These are phyloP conservation scores for Amphipoea oculea DNA, from an alignment of 2,888 invertebrate species.

Conservation along the genomic window DNA sequence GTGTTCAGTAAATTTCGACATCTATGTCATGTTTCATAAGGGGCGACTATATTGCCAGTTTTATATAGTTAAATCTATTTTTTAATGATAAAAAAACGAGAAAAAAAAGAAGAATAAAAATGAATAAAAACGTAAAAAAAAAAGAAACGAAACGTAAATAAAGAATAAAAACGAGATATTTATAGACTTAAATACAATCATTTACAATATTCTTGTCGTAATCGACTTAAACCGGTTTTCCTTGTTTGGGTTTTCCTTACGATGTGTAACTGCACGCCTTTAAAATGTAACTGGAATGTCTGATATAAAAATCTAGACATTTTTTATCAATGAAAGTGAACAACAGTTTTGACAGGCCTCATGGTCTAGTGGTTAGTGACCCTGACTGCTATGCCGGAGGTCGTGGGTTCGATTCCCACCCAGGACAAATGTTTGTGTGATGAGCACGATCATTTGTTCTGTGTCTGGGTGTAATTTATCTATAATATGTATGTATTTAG, in stretches of 20 bases:
- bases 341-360: too few species aligned
- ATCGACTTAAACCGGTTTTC: conserved; percentile 25
- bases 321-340: neutral
- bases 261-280: neutral
- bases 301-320: neutral
- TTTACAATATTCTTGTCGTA: neutral
- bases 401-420: too few species aligned
- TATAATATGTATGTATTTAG: too few species aligned
- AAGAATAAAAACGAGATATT: neutral
- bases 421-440: too few species aligned
- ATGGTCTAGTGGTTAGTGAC: too few species aligned
- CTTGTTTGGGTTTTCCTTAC: conserved; percentile 35
- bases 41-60: neutral
- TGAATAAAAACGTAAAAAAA: too few species aligned
- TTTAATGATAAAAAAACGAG: neutral
- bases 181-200: neutral
- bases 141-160: neutral
- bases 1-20: neutral
- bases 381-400: too few species aligned
- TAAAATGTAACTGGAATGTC: neutral
- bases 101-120: too few species aligned
- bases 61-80: neutral
- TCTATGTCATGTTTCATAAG: neutral
- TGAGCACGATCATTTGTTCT: too few species aligned
- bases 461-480: too few species aligned